phyloP scores from a whole-genome alignment of 2,113 vertebrate species.

The Paraplagusia blochii region DNA sequence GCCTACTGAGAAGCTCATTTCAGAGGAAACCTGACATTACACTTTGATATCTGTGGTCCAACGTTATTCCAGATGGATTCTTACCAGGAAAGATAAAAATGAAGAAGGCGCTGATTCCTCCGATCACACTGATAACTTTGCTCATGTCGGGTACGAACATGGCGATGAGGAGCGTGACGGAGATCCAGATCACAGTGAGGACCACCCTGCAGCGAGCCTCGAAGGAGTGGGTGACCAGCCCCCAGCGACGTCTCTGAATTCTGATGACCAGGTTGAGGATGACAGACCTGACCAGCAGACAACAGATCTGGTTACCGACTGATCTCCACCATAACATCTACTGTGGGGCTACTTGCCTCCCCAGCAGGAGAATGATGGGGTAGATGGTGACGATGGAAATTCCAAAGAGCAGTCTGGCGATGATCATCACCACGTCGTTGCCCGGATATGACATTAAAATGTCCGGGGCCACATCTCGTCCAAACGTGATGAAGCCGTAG shows the following conservation, averaged over 20 bases:
- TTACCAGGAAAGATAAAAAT: constrained; percentile 96
- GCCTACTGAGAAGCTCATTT: no score
- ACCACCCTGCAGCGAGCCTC: constrained; percentile 73
- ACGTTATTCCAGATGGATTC: no score
- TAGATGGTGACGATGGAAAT: constrained; percentile 92
- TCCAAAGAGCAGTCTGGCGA: constrained; percentile 87
- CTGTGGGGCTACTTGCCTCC: constrained; percentile 74
- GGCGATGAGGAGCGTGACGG: constrained; percentile 78
- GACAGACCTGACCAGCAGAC: constrained; percentile 77
- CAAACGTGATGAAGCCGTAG: constrained; percentile 91
- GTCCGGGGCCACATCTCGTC: constrained; percentile 79
- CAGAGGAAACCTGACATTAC: no score
- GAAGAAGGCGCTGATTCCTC: constrained; percentile 92
- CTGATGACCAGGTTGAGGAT: constrained; percentile 78
- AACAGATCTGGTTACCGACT: not conserved
- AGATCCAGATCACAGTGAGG: constrained; percentile 84
- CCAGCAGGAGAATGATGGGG: constrained; percentile 89
- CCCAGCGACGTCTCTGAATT: constrained; percentile 32
- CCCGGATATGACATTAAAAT: constrained; percentile 93
- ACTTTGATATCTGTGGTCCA: no score
- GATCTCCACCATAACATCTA: not conserved
- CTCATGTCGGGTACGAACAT: constrained; percentile 89
- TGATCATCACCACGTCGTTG: constrained; percentile 76
- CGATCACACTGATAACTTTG: constrained; percentile 85
- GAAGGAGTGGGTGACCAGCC: constrained; percentile 9